These are phyloP conservation scores for Heterotilapia buettikoferi DNA, from an alignment of 2,113 vertebrate species.

Conservation along the genomic window DNA sequence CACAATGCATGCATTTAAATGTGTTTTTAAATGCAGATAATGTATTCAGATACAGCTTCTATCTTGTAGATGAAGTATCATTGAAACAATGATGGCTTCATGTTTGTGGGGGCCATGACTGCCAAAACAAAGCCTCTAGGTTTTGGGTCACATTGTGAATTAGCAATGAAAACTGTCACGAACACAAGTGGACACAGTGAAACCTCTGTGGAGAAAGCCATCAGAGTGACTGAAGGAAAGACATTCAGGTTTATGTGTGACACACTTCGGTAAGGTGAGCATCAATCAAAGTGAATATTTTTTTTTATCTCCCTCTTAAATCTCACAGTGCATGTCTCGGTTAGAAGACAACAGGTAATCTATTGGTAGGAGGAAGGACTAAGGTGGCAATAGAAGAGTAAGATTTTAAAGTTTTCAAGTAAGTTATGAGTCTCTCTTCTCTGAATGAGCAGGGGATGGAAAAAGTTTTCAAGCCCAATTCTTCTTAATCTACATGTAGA, in stretches of 20 bases:
- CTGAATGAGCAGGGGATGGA: background rate
- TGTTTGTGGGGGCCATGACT: background rate
- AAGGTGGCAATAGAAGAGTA: background rate
- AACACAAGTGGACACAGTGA: background rate
- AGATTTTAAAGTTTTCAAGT: slow-evolving; percentile 19
- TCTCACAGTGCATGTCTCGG: background rate
- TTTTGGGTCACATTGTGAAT: background rate
- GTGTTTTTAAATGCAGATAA: background rate
- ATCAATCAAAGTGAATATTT: slow-evolving; percentile 5
- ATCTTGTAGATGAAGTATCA: background rate
- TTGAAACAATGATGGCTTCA: background rate
- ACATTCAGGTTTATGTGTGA: background rate
- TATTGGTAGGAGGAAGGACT: background rate
- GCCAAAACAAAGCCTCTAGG: background rate
- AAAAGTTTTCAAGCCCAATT: slow-evolving; percentile 22
- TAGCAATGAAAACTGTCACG: background rate
- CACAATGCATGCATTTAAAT: background rate
- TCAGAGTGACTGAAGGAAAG: background rate
- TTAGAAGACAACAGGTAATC: background rate
- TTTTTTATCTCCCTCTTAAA: background rate
- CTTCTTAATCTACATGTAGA: slow-evolving; percentile 43
- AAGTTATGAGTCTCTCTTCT: background rate
- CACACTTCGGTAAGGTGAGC: background rate
- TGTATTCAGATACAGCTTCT: background rate
- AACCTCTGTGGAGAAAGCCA: background rate